Evolutionary conservation across 2,113 vertebrate genomes (phyloP).

Genomic region (Nothoprocta pentlandii): DNA sequence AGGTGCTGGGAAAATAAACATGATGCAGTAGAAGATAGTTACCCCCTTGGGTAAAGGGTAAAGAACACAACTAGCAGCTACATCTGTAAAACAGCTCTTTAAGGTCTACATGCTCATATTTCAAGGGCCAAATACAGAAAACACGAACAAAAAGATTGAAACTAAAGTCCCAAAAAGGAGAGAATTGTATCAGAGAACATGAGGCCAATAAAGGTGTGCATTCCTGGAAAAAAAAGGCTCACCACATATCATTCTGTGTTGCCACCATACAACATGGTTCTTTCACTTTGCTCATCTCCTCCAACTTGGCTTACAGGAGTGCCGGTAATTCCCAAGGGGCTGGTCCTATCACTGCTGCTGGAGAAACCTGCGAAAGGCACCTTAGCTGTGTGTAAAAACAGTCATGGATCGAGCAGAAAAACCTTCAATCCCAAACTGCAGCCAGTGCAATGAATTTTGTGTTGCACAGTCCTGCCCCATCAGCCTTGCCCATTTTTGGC

Average conservation of each 20-base stretch:
- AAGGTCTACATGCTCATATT: background rate
- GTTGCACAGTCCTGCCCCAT: background rate
- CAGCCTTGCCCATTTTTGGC: background rate
- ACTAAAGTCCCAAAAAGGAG: background rate
- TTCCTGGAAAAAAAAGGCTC: background rate
- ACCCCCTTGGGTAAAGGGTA: background rate
- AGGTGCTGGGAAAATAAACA: background rate
- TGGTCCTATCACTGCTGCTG: background rate
- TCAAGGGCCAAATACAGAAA: background rate
- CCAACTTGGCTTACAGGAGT: background rate
- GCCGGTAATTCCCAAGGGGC: background rate
- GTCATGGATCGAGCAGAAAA: background rate
- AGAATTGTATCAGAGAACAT: background rate
- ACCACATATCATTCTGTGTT: rapidly evolving
- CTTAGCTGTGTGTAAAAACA: background rate
- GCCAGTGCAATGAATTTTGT: background rate
- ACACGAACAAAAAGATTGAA: background rate
- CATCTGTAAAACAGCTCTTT: background rate
- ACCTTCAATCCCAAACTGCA: background rate
- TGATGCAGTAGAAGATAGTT: background rate
- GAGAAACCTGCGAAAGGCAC: background rate
- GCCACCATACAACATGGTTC: background rate
- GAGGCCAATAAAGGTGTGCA: background rate
- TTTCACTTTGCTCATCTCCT: background rate
- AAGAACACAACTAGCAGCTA: background rate